Evolutionary conservation across 2,888 invertebrate genomes (phyloP).

Genomic region (Nymphalis urticae): DNA sequence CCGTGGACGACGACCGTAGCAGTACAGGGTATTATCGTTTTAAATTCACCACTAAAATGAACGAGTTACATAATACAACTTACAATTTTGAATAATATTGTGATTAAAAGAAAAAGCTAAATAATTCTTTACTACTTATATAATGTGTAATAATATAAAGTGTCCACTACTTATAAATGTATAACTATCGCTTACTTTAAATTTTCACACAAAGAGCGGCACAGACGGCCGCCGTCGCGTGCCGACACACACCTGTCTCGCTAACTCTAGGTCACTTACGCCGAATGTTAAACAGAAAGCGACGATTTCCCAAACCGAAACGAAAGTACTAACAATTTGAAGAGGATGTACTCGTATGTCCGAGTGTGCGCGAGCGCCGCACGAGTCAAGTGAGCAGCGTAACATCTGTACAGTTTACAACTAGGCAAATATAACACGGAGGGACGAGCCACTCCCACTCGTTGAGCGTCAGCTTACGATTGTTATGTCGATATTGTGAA

Average conservation of each 20-base stretch:
- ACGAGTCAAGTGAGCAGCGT: slow-evolving; percentile 51
- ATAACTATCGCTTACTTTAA: slow-evolving; percentile 79
- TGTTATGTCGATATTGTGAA: slow-evolving; percentile 65
- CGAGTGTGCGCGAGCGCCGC: slow-evolving; percentile 44
- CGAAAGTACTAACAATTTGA: slow-evolving; percentile 66
- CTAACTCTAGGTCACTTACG: slow-evolving; percentile 70
- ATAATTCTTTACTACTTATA: slow-evolving; percentile 82
- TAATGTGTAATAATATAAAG: slow-evolving; percentile 81
- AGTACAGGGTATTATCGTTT: slow-evolving; percentile 60
- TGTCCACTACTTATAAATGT: slow-evolving; percentile 81
- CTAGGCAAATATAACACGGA: slow-evolving; percentile 42
- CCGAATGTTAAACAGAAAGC: slow-evolving; percentile 73
- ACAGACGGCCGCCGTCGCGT: slow-evolving; percentile 50
- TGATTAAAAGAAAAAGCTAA: slow-evolving; percentile 80
- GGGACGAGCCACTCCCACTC: slow-evolving; percentile 44
- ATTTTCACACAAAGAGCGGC: slow-evolving; percentile 77
- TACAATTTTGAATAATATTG: slow-evolving; percentile 82
- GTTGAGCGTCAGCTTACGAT: slow-evolving; percentile 66
- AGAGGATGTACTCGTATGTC: slow-evolving; percentile 48
- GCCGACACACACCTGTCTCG: slow-evolving; percentile 65
- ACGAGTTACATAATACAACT: slow-evolving; percentile 78
- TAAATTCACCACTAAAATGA: slow-evolving; percentile 73
- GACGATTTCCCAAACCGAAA: slow-evolving; percentile 71
- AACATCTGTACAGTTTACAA: slow-evolving; percentile 52
- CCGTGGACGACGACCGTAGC: slow-evolving; percentile 66